Evolutionary conservation across 2,113 vertebrate species (phyloP), one percentile per base, ranked within the genome.

Genomic region (Thamnaconus septentrionalis): DNA sequence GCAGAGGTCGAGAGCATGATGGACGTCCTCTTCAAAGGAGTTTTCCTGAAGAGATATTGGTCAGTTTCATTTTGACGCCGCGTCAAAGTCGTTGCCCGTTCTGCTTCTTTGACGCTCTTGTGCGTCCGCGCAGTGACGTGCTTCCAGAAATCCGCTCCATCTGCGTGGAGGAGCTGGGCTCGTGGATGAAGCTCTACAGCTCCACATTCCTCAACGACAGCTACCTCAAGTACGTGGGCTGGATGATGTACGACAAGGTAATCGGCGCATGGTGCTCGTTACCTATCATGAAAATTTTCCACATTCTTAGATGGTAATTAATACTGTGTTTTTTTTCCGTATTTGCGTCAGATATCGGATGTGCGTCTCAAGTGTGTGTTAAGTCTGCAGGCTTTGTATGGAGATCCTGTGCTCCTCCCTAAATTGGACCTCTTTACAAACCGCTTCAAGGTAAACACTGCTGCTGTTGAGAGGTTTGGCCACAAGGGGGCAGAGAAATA

Each of bases 161-260:
- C 75, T 97, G 94, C 60, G 86, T 95, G 80, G 94, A 96, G 85
- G 95, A 97, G 89, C 82, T 96, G 83, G 88, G 88, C 45, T 71
- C 81, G 65, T 97, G 95, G 94, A 95, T 97, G 88, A 94, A 90
- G 85, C 89, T 91, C 59, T 94, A 93, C 81, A 93, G 91, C 61
- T 85, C 89, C 61, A 79, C 51, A 4, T 97, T 95, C 70, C 90
- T 96, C 80, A 96, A 90, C 52, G 94, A 96, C 56, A 93, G 90
- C 86, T 94, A 93, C 84, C 92, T 97, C 76, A 96, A 96, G 80
- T 97, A 95, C 70, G 49, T 95, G 69, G 95, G 95, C 53, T 96
- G 95, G 95, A 94, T 95, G 94, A 89, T 96, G 66, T 78, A 94
- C 5, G 95, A 97, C 86, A 97, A 96, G 93, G 95, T 88, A 47